These are phyloP conservation scores for Castor canadensis DNA, from an alignment of 2,113 vertebrate species.

Conservation along the genomic window DNA sequence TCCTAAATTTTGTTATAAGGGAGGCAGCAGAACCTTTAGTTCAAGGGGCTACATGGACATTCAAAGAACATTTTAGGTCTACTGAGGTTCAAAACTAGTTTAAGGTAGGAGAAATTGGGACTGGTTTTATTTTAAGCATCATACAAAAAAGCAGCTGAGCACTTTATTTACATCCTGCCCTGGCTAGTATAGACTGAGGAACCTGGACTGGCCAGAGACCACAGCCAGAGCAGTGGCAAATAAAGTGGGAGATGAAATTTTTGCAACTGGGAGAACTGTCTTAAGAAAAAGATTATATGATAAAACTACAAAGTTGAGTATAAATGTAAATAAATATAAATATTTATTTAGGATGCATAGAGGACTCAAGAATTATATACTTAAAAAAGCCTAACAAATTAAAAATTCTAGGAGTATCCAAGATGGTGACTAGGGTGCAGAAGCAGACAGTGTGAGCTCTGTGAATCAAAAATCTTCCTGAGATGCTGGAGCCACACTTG, in stretches of 20 bases:
- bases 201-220: not conserved
- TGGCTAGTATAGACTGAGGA: not conserved
- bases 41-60: not conserved
- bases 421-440: too few relatives aligned
- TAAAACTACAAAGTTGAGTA: not conserved
- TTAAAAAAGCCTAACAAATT: not conserved
- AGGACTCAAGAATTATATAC: not conserved
- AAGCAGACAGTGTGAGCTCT: too few relatives aligned
- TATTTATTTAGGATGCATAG: not conserved
- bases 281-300: not conserved
- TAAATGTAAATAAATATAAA: not conserved
- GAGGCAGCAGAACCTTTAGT: not conserved
- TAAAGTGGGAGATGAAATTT: not conserved
- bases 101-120: not conserved
- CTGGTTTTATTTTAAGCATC: not conserved
- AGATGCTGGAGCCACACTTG: too few relatives aligned
- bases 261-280: not conserved
- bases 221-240: not conserved
- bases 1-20: not conserved
- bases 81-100: not conserved
- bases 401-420: too few relatives aligned
- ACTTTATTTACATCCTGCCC: not conserved
- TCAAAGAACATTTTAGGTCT: not conserved
- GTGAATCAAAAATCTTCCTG: too few relatives aligned
- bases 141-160: not conserved